Conservation (phyloP, 2,888 invertebrate genomes). For the Lasioglossum pauxillum region DNA sequence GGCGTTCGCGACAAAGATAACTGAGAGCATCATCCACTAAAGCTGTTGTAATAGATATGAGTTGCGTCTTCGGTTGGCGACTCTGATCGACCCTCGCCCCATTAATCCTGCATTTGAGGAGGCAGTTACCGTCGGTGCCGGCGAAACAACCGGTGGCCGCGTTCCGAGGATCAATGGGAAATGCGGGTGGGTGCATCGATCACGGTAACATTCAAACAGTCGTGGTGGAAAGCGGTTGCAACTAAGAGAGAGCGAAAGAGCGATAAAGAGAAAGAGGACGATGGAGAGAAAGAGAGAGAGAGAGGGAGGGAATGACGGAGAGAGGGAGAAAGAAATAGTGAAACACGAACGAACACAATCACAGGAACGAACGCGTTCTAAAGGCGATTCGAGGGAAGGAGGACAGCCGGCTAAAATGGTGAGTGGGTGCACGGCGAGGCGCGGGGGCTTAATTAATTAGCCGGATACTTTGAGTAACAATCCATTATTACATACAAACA, state of each 20-base stretch:
- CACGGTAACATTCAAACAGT: constrained; percentile 27
- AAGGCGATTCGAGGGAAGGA: constrained; percentile 59
- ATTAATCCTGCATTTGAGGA: background rate
- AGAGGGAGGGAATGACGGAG: background rate
- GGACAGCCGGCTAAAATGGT: constrained; percentile 64
- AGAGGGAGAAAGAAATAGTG: constrained; percentile 21
- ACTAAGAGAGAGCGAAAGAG: background rate
- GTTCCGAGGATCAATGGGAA: constrained; percentile 38
- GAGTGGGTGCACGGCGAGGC: constrained; percentile 72
- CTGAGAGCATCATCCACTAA: too few relatives aligned
- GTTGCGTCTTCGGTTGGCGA: background rate
- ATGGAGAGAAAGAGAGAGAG: background rate
- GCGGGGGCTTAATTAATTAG: constrained; percentile 84
- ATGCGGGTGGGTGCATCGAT: constrained; percentile 28
- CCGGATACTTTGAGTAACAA: constrained; percentile 84
- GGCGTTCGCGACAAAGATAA: background rate
- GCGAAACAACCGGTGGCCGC: constrained; percentile 20
- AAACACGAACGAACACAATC: constrained; percentile 42
- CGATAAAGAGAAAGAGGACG: background rate
- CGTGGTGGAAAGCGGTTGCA: constrained; percentile 30
- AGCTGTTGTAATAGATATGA: background rate
- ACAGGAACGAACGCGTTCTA: constrained; percentile 54
- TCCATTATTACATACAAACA: constrained; percentile 84
- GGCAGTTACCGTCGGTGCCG: background rate
- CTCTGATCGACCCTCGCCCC: background rate